Evolutionary conservation across 2,113 vertebrate species (phyloP), one percentile per base, ranked within the genome.

Genomic region (Hippocampus guttulatus): DNA sequence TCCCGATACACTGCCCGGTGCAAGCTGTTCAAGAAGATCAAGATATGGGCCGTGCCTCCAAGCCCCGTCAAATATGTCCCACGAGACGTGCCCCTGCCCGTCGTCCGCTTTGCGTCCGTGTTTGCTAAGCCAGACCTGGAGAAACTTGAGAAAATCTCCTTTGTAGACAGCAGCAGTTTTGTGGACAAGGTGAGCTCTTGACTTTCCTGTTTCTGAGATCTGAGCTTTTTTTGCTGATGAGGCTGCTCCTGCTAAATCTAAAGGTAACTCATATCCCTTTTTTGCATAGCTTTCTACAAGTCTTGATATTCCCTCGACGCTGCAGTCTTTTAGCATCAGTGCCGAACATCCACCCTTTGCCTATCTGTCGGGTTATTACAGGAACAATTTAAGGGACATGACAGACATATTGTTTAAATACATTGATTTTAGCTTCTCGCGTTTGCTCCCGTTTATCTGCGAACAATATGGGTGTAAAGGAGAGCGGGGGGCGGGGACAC

Each of bases 21-120:
- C 64, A 99, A 98, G 70, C 91, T 93, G 54, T 99, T 99, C 83
- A 99, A 99, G 78, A 99, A 99, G 92, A 99, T 99, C 77, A 99
- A 99, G 69, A 84, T 98, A 25, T 98, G 95, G 96, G 93, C 95
- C 21, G 93, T 98, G 93, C 95, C 97, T 0, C 80, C 91, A 47
- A 96, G 93, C 83, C 93, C 94, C 1, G 93, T 96, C 27, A 94
- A 93, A 11, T 92, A 95, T 67, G 89, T 94, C 11, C 84, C 92
- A 52, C 93, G 97, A 33, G 95, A 98, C 1, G 91, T 95, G 20
- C 93, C 93, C 1, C 84, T 99, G 82, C 95, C 97, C 8, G 97
- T 99, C 38, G 94, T 98, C 47, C 93, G 97, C 55, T 95, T 99
- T 5, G 96, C 95, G 25, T 99, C 97, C 38, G 96, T 98, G 81